A percentile compares a stretch with the other conserved stretches of the same genome.
phyloP scores from a whole-genome alignment of 2,113 vertebrate genomes.

The Lota lota region DNA sequence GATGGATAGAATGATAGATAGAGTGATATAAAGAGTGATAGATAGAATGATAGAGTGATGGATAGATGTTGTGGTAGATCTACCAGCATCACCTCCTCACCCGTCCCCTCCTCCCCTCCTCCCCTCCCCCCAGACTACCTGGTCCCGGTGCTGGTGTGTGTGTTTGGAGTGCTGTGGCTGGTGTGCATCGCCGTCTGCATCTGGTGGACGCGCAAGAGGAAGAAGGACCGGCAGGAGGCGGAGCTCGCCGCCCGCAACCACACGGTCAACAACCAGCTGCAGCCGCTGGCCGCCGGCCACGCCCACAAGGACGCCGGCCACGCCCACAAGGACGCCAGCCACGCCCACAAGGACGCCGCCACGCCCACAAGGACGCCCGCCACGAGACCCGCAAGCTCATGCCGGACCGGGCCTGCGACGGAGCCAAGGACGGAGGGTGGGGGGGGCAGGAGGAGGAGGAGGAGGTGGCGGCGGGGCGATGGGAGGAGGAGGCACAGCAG shows the following conservation, averaged over 20 bases:
- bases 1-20: too few relatives aligned
- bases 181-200: constrained; percentile 85
- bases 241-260: constrained; percentile 75
- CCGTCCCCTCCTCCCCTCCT: neutral
- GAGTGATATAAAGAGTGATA: too few relatives aligned
- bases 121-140: constrained; percentile 77
- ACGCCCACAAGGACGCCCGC: constrained; percentile 79
- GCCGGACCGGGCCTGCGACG: constrained; percentile 78
- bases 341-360: too few relatives aligned
- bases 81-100: too few relatives aligned
- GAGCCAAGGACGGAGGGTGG: constrained; percentile 74
- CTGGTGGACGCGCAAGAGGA: constrained; percentile 91
- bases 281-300: constrained; percentile 77
- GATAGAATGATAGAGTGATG: too few relatives aligned
- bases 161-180: constrained; percentile 87
- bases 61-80: too few relatives aligned
- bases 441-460: constrained; percentile 77
- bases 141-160: constrained; percentile 80
- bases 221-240: constrained; percentile 86
- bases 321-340: too few relatives aligned
- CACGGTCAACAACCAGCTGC: constrained; percentile 89
- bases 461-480: constrained; percentile 33
- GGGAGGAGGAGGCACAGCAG: constrained; percentile 67
- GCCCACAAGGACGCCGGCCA: constrained; percentile 25
- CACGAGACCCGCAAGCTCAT: constrained; percentile 88